Evolutionary conservation across 2,888 invertebrate genomes (phyloP).

Genomic region (Augiades crinisus): DNA sequence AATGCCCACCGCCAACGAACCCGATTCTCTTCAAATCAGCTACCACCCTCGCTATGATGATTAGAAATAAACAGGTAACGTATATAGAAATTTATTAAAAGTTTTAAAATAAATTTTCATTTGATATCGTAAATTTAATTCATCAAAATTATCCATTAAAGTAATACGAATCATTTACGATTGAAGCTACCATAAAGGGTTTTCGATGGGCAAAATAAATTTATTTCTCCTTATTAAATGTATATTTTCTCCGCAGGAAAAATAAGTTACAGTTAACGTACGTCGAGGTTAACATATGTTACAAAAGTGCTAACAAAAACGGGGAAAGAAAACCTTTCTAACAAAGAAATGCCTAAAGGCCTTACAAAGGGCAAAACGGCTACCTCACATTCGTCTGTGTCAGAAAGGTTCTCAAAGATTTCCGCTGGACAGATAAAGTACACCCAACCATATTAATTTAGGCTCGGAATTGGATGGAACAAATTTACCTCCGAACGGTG

Average conservation of each 20-base stretch:
- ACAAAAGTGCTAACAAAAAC: slow-evolving; percentile 1
- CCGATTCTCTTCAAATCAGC: slow-evolving; percentile 86
- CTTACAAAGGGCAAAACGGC: slow-evolving; percentile 2
- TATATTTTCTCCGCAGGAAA: too few species aligned
- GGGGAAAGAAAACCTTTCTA: not conserved
- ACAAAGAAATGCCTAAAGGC: slow-evolving; percentile 19
- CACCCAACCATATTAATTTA: slow-evolving; percentile 12
- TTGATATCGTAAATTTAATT: too few species aligned
- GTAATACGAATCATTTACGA: too few species aligned
- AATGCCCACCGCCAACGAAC: slow-evolving; percentile 85
- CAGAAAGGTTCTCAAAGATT: slow-evolving; percentile 14
- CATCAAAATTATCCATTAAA: too few species aligned
- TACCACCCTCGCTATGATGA: slow-evolving; percentile 84
- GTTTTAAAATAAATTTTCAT: too few species aligned
- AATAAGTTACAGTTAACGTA: too few species aligned
- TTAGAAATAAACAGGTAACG: slow-evolving; percentile 85
- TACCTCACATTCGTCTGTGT: slow-evolving; percentile 23
- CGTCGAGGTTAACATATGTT: too few species aligned
- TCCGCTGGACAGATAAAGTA: slow-evolving; percentile 4
- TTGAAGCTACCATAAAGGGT: too few species aligned
- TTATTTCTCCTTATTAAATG: too few species aligned
- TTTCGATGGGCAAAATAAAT: too few species aligned
- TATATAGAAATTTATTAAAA: not conserved
- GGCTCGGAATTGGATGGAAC: slow-evolving; percentile 6
- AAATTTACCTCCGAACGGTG: slow-evolving; percentile 7